A percentile compares a stretch with the other conserved stretches of the same genome.
Conservation (phyloP, 2,797 vertebrate genomes). For the Selene dorsalis region DNA sequence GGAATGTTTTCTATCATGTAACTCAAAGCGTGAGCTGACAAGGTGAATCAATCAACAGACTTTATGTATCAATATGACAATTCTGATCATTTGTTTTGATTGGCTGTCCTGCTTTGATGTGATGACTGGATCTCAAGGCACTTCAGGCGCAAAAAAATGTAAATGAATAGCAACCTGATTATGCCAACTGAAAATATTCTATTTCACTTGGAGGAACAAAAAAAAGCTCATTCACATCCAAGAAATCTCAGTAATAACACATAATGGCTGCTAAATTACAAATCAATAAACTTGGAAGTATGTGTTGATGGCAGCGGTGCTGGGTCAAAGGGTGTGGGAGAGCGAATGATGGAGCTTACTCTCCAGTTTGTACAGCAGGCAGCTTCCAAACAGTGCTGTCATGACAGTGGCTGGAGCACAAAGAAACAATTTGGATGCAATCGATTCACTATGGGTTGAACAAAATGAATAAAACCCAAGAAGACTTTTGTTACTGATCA, state of each 20-base stretch:
- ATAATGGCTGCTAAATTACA: constrained; percentile 61
- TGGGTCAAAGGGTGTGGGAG: constrained; percentile 35
- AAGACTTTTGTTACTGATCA: not conserved
- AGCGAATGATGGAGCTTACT: constrained; percentile 46
- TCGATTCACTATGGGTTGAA: not conserved
- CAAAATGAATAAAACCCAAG: not conserved
- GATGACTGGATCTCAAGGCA: too few relatives aligned
- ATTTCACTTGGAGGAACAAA: too few relatives aligned
- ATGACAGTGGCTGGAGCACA: not conserved
- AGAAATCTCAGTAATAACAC: constrained; percentile 44
- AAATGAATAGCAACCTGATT: too few relatives aligned
- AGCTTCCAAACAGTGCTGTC: constrained; percentile 11
- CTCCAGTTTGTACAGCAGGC: constrained; percentile 23
- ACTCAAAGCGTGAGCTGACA: too few relatives aligned
- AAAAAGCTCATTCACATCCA: not conserved
- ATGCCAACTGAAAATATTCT: too few relatives aligned
- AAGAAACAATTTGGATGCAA: constrained; percentile 27
- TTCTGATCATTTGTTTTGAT: too few relatives aligned
- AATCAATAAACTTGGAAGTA: constrained; percentile 61
- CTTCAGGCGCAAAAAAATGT: too few relatives aligned
- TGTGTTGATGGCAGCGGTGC: constrained; percentile 15
- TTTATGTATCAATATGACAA: too few relatives aligned
- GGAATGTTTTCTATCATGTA: too few relatives aligned
- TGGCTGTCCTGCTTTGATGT: too few relatives aligned
- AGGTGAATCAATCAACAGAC: too few relatives aligned